Evolutionary conservation across 2,888 invertebrate species (phyloP).

Genomic region (Drosophila mercatorum): DNA sequence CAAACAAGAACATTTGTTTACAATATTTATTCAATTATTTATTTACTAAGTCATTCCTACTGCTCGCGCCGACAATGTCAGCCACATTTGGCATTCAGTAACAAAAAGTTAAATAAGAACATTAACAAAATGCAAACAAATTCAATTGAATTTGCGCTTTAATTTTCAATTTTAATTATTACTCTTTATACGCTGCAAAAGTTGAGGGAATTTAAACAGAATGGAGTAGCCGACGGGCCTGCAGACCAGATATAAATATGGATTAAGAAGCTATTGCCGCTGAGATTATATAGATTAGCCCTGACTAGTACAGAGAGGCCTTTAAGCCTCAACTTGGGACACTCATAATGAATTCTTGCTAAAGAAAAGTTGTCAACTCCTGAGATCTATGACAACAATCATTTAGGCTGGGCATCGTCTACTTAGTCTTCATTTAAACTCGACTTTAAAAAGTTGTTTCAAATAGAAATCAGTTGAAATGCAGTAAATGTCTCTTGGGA

Average conservation of each 20-base stretch:
- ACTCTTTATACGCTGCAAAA: not conserved
- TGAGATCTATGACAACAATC: not conserved
- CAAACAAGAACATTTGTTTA: slow-evolving; percentile 71
- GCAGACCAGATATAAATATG: not conserved
- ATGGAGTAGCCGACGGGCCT: not conserved
- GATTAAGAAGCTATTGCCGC: too few species aligned
- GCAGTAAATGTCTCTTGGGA: slow-evolving; percentile 8
- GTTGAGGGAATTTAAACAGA: not conserved
- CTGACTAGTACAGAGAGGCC: too few species aligned
- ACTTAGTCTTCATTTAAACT: not conserved
- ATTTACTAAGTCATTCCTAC: slow-evolving; percentile 49
- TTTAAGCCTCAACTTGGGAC: too few species aligned
- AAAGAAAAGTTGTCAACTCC: too few species aligned
- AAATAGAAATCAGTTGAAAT: slow-evolving; percentile 17
- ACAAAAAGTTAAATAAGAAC: slow-evolving; percentile 10
- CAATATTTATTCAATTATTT: slow-evolving; percentile 67
- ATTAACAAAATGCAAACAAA: slow-evolving; percentile 11
- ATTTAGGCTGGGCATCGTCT: not conserved
- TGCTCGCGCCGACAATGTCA: slow-evolving; percentile 52
- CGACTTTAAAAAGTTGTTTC: slow-evolving; percentile 8
- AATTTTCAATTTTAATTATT: not conserved
- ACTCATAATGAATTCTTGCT: too few species aligned
- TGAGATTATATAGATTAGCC: too few species aligned
- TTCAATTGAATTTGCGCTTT: slow-evolving; percentile 6
- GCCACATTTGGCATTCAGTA: slow-evolving; percentile 49